Conservation (phyloP, 2,888 invertebrate species). For the Sinotaia quadrata region DNA sequence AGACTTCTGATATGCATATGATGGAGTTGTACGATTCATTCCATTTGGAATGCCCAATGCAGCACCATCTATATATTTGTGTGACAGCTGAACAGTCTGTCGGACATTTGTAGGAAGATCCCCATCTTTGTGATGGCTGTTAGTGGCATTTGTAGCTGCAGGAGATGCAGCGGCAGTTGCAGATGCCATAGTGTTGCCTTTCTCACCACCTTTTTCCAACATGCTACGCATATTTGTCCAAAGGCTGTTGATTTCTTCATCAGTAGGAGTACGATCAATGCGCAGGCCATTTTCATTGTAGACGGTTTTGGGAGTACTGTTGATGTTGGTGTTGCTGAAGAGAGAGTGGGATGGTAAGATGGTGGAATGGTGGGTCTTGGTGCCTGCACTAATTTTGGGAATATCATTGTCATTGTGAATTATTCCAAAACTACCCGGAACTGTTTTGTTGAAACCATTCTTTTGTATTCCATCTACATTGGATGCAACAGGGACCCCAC, state of each 20-base stretch:
- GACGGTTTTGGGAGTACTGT: slow-evolving; percentile 39
- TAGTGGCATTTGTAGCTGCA: slow-evolving; percentile 21
- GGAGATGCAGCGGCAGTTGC: not conserved
- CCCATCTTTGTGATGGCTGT: slow-evolving; percentile 24
- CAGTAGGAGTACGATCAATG: slow-evolving; percentile 70
- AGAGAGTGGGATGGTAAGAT: slow-evolving; percentile 21
- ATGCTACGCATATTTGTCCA: slow-evolving; percentile 70
- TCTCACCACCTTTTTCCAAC: slow-evolving; percentile 43
- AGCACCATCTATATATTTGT: slow-evolving; percentile 64
- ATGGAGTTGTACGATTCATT: not conserved
- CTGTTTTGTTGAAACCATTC: not conserved
- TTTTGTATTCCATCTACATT: not conserved
- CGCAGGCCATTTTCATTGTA: slow-evolving; percentile 61
- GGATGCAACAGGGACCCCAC: not conserved
- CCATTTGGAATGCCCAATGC: not conserved
- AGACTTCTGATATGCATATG: not conserved
- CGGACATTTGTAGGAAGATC: slow-evolving; percentile 27
- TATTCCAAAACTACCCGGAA: not conserved
- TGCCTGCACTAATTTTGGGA: not conserved
- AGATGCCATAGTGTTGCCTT: slow-evolving; percentile 12
- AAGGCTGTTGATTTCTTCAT: slow-evolving; percentile 69
- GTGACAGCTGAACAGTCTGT: slow-evolving; percentile 53
- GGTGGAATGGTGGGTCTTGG: slow-evolving; percentile 2
- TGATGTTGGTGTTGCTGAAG: slow-evolving; percentile 25
- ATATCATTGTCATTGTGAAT: not conserved